Percentiles rank a stretch among this genome's conserved stretches.
These are phyloP conservation scores for Andrena trimmerana DNA, from an alignment of 2,888 invertebrate species.

Conservation along the genomic window DNA sequence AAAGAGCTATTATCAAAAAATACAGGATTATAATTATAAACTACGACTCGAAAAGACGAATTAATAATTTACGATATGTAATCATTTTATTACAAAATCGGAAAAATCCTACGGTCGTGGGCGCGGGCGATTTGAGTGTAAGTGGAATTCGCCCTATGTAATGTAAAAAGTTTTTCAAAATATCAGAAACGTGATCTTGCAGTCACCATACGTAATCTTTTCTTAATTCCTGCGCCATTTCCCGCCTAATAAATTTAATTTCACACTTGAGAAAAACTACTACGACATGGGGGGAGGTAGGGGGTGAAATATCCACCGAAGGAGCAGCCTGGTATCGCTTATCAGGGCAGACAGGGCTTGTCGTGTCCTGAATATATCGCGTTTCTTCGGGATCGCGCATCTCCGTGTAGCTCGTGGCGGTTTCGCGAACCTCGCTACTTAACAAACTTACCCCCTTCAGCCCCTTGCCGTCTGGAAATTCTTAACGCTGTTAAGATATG, in stretches of 20 bases:
- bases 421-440: slow-evolving; percentile 83
- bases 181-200: too few relatives aligned
- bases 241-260: neutral
- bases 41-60: too few relatives aligned
- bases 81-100: too few relatives aligned
- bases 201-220: too few relatives aligned
- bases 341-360: slow-evolving; percentile 44
- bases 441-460: slow-evolving; percentile 83
- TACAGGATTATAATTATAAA: too few relatives aligned
- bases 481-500: slow-evolving; percentile 85
- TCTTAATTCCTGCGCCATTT: too few relatives aligned
- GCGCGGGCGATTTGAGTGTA: too few relatives aligned
- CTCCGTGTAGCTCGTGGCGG: slow-evolving; percentile 80
- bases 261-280: neutral
- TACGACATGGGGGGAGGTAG: neutral
- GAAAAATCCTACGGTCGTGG: too few relatives aligned
- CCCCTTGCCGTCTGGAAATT: slow-evolving; percentile 79
- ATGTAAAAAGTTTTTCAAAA: too few relatives aligned
- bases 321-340: slow-evolving; percentile 26
- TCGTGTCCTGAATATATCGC: slow-evolving; percentile 63
- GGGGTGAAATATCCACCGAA: neutral
- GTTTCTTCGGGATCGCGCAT: slow-evolving; percentile 79
- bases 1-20: too few relatives aligned
- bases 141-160: too few relatives aligned
- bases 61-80: too few relatives aligned